phyloP scores from a whole-genome alignment of 2,888 invertebrate species.

The Tholera decimalis region DNA sequence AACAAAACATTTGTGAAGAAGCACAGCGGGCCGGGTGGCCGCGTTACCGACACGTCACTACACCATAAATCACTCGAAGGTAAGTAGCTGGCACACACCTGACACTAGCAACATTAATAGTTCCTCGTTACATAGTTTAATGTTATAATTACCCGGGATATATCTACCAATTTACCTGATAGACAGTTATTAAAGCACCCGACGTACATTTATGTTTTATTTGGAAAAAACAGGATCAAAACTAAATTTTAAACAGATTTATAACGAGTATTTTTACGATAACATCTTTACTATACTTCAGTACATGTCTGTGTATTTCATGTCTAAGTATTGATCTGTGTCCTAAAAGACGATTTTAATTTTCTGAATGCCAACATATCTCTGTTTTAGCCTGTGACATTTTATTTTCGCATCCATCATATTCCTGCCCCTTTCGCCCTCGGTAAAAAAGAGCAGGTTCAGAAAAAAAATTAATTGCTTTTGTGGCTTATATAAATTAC shows the following conservation, averaged over 20 bases:
- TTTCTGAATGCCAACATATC: conserved; percentile 1
- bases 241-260: background rate
- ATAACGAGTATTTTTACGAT: background rate
- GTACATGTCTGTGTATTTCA: conserved; percentile 11
- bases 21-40: conserved; percentile 8
- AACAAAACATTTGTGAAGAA: conserved; percentile 18
- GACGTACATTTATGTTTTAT: background rate
- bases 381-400: conserved; percentile 14
- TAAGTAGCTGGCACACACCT: conserved; percentile 61
- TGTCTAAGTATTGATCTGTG: background rate
- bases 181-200: background rate
- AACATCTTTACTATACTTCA: background rate
- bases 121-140: conserved; percentile 50
- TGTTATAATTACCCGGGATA: conserved; percentile 36
- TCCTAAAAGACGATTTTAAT: conserved; percentile 2
- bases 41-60: conserved; percentile 57
- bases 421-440: conserved; percentile 41
- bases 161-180: conserved; percentile 39
- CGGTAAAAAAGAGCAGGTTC: conserved; percentile 31
- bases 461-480: conserved; percentile 60
- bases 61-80: conserved; percentile 65
- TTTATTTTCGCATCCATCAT: conserved; percentile 50
- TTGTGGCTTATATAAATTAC: conserved; percentile 49
- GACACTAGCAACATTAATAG: conserved; percentile 66
- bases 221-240: conserved; percentile 1